Evolutionary conservation across 1,140 invertebrate species (phyloP), one percentile per base, ranked within the genome.

Genomic region (Pseudomyrmex pallidus): DNA sequence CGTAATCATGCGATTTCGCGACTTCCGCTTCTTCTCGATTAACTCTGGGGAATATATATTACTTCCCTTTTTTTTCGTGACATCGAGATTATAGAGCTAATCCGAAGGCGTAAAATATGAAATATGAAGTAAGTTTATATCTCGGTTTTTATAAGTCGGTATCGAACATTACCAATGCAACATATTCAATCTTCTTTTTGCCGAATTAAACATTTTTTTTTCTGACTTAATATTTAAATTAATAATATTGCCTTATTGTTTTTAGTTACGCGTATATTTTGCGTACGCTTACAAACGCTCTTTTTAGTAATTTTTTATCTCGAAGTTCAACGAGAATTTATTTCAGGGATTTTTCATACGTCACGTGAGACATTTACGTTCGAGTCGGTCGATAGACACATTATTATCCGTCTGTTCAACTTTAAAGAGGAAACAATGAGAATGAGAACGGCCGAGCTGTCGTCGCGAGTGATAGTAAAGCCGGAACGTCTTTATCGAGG

Each of bases 21-120:
- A 80, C 64, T 80, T 80, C 76, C 76, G 76, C 54, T 70, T 68
- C 64, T 78, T 52, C 76, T 59, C 64, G 76, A 80, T 80, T 80
- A 80, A 80, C 54, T 48, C 54, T 13, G 12, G 44, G 35, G 35
- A 20, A 48, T 67, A 78, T 78, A 59, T 46, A 57, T 78, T 15
- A 56, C 15, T 35, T 35, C 5, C 5, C 59, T 17, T 9, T 9
- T 12, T 70, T 70, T 70, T 61, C 12, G 74, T 52, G 44, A 20
- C 10, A 10, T 59, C 20, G 20, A n/a, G 46, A 52, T 35, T 35
- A 46, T 54, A n/a, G 50, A 20, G 20, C 4, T 66, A 59, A 78
- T 68, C 20, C 48, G 7, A 48, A 70, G 25, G 13, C 44, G 17
- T 20, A 22, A 78, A 56, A 22, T 54, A 54, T 22, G 25, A n/a